These are phyloP conservation scores for Halichoeres trimaculatus DNA, from an alignment of 2,113 vertebrate species.

Conservation along the genomic window DNA sequence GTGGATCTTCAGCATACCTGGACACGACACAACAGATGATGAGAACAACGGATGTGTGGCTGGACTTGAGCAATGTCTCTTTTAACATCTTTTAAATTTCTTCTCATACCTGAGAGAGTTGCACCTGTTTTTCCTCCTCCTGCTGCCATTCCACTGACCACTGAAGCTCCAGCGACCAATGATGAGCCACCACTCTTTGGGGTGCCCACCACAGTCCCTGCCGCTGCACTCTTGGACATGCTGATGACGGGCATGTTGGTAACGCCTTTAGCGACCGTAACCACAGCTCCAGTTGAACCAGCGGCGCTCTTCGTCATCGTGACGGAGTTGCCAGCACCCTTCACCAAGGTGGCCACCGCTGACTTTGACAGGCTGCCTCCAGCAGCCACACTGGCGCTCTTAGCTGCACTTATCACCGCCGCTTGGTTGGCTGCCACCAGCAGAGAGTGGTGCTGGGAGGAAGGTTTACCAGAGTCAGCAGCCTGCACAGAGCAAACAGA, in stretches of 20 bases:
- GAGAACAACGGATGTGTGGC: not conserved
- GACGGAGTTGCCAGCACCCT: conserved; percentile 54
- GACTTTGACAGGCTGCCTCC: conserved; percentile 67
- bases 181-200: conserved; percentile 77
- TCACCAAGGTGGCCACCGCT: conserved; percentile 65
- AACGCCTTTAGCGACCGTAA: conserved; percentile 72
- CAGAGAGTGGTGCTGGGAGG: conserved; percentile 76
- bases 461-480: conserved; percentile 67
- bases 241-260: conserved; percentile 76
- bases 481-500: conserved; percentile 51
- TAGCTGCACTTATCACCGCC: conserved; percentile 81
- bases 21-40: conserved; percentile 15
- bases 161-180: conserved; percentile 83
- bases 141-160: conserved; percentile 81
- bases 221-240: conserved; percentile 74
- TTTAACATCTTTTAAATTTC: not conserved
- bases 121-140: conserved; percentile 82
- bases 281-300: conserved; percentile 49
- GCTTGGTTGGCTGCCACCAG: conserved; percentile 84
- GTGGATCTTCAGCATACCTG: conserved; percentile 95
- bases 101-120: conserved; percentile 87
- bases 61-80: not conserved
- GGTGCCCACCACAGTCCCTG: conserved; percentile 58
- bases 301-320: conserved; percentile 48
- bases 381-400: conserved; percentile 73